Percentiles rank a stretch among this genome's conserved stretches.
phyloP scores from a whole-genome alignment of 2,113 vertebrate species.

The Planiliza haematocheilus region DNA sequence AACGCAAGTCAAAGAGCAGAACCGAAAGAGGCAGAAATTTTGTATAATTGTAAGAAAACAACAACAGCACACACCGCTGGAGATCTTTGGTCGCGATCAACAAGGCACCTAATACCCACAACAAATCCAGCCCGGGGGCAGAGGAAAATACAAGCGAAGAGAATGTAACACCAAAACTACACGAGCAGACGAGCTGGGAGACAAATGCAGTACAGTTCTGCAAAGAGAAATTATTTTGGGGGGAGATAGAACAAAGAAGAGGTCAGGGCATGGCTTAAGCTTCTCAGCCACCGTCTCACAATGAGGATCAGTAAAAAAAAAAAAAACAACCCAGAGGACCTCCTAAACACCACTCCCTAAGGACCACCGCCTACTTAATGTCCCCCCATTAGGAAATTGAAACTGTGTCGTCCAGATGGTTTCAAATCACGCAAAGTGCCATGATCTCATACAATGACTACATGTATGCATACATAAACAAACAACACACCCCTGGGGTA shows the following conservation, averaged over 20 bases:
- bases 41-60: slow-evolving; percentile 56
- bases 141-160: slow-evolving; percentile 35
- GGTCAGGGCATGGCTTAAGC: slow-evolving; percentile 33
- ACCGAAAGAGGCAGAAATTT: slow-evolving; percentile 35
- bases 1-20: slow-evolving; percentile 37
- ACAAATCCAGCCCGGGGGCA: slow-evolving; percentile 52
- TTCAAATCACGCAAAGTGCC: slow-evolving; percentile 68
- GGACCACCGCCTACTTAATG: slow-evolving; percentile 64
- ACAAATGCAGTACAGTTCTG: slow-evolving; percentile 20
- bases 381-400: slow-evolving; percentile 76
- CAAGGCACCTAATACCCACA: slow-evolving; percentile 40
- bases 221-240: slow-evolving; percentile 18
- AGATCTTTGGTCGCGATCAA: slow-evolving; percentile 57
- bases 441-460: slow-evolving; percentile 69
- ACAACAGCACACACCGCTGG: slow-evolving; percentile 9
- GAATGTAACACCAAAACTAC: slow-evolving; percentile 35
- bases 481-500: slow-evolving; percentile 8
- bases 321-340: slow-evolving; percentile 59
- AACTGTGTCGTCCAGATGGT: slow-evolving; percentile 75
- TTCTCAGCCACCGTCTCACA: slow-evolving; percentile 34
- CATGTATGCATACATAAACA: slow-evolving; percentile 47
- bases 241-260: slow-evolving; percentile 46
- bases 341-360: slow-evolving; percentile 59
- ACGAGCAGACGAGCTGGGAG: slow-evolving; percentile 16
- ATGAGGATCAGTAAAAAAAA: slow-evolving; percentile 41